Evolutionary conservation across 2,113 vertebrate species (phyloP).

Genomic region (Formicarius rufipectus): DNA sequence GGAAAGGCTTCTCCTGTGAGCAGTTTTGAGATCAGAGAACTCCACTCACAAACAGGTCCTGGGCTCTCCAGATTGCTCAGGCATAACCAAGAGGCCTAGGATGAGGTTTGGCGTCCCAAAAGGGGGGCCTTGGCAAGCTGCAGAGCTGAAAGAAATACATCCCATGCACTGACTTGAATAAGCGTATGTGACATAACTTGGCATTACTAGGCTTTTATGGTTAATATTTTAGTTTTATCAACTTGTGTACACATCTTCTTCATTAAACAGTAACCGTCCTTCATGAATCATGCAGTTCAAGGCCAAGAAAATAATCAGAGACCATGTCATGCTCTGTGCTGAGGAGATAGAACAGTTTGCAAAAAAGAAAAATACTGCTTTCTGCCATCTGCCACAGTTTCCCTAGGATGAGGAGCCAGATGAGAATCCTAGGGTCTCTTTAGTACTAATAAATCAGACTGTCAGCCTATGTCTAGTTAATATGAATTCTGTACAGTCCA

Average conservation of each 20-base stretch:
- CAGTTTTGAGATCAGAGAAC: neutral
- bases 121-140: neutral
- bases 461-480: neutral
- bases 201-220: neutral
- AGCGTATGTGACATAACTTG: conserved; percentile 2
- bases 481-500: neutral
- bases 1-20: neutral
- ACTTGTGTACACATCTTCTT: neutral
- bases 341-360: neutral
- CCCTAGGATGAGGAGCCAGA: neutral
- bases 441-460: neutral
- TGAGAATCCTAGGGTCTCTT: neutral
- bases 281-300: neutral
- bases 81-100: neutral
- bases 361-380: neutral
- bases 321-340: neutral
- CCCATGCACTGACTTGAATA: neutral
- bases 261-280: conserved; percentile 32
- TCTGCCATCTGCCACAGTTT: neutral
- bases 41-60: neutral
- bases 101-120: neutral
- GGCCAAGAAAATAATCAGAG: conserved; percentile 35
- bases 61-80: neutral
- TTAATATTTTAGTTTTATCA: conserved; percentile 46
- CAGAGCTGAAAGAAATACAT: neutral